phyloP scores from a whole-genome alignment of 1,140 invertebrate genomes.

The Rhizoglyphus robini region DNA sequence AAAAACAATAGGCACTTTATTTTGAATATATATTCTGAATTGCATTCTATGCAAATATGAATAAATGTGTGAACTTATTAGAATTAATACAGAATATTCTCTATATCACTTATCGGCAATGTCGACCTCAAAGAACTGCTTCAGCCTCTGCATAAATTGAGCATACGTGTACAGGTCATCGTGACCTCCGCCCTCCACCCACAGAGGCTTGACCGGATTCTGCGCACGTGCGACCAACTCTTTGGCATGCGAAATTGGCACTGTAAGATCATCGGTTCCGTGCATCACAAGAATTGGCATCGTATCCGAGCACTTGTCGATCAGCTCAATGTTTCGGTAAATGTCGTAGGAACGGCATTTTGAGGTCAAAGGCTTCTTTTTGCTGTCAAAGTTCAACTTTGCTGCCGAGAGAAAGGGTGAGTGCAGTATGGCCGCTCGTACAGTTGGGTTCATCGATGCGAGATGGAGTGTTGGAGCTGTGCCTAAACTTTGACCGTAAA shows the following conservation, averaged over 20 bases:
- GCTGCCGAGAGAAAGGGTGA: conserved; percentile 34
- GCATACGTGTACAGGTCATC: conserved; percentile 96
- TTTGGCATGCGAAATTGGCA: conserved; percentile 94
- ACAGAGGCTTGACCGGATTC: conserved; percentile 88
- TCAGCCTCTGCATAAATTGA: conserved; percentile 90
- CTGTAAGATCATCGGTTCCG: conserved; percentile 97
- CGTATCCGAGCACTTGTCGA: conserved; percentile 91
- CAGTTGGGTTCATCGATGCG: conserved; percentile 35
- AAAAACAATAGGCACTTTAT: too few species aligned
- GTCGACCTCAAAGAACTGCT: conserved; percentile 84
- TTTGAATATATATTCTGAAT: too few species aligned
- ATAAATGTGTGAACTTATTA: too few species aligned
- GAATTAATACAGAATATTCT: too few species aligned
- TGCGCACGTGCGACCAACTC: conserved; percentile 85
- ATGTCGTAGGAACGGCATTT: conserved; percentile 1
- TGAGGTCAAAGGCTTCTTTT: neutral
- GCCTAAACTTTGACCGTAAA: conserved; percentile 39
- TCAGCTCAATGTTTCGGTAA: conserved; percentile 62
- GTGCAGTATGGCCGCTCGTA: conserved; percentile 42
- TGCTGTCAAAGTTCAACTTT: neutral
- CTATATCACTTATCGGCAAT: too few species aligned
- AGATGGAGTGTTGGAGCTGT: conserved; percentile 44
- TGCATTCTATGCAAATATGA: too few species aligned
- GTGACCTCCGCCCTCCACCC: conserved; percentile 93
- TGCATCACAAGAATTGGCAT: conserved; percentile 97